Base-by-base conservation (phyloP, 2,888 invertebrate genomes). In the Stenchaetothrips biformis region DNA sequence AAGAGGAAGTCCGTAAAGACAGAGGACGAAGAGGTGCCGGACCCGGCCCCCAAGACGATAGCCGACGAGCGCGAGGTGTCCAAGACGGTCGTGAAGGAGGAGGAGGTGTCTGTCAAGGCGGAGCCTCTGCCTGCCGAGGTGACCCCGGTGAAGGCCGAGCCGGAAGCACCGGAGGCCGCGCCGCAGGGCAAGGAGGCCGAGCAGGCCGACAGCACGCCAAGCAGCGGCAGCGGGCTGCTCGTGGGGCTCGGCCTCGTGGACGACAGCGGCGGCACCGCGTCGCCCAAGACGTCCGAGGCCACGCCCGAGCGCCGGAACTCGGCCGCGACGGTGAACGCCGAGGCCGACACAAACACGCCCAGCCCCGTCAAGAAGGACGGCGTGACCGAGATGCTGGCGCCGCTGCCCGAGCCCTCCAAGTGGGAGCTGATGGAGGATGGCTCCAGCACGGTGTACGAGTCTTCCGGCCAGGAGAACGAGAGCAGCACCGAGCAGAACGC, bases 391-490 rank as follows among this genome's bases (percentile, higher is more conserved):
- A 90, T 93, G 86, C 86, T 94, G 80, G 93, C 93, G 21, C 92
- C 91, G 2, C 84, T 94, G 81, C 95, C 96, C 0, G 95, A 93
- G 85, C 88, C 93, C 79, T 96, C 96, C 0, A 96, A 96, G 87
- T 96, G 96, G 96, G 96, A 96, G 87, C 91, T 94, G 49, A 92
- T 92, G 77, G 93, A 93, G 80, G 91, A 92, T 74, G 88, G 87
- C 81, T 82, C 83, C 77, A 81, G 81, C 77, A 79, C 53, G 53
- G 53, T 53, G 53, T 53, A 78, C 21, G 80, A 80, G 37, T 49
- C 53, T 18, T 48, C 49, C 16, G 37, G 78, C 53, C 53, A 53
- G 11, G 27, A 78, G 78, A 80, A 83, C 21, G 67, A 67, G 67
- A n/a, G n/a, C 67, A 67, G 67, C 21, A 67, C 67, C n/a, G 67